These are phyloP conservation scores for Neoseiulus cucumeris DNA, from an alignment of 1,140 invertebrate genomes.

Conservation along the genomic window DNA sequence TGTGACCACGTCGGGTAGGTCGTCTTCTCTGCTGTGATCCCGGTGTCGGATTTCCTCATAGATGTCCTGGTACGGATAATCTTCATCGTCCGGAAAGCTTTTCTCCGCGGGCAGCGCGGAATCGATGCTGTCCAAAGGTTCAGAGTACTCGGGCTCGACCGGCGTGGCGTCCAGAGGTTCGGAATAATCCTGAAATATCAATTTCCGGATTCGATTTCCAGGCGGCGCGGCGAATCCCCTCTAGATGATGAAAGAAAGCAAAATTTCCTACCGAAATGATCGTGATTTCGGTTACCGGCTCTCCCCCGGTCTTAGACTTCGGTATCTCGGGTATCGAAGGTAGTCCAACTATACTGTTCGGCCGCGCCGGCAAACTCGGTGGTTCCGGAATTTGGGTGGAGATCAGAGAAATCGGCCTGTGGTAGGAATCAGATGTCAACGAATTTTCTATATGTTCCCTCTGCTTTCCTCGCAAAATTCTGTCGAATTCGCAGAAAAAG, in stretches of 20 bases:
- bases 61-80: neutral
- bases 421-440: neutral
- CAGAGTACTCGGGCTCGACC: neutral
- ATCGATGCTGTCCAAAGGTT: neutral
- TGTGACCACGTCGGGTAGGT: neutral
- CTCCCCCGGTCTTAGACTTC: no score
- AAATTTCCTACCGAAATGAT: no score
- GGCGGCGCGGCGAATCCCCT: no score
- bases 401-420: neutral
- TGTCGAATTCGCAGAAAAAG: no score
- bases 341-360: neutral
- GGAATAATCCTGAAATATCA: neutral
- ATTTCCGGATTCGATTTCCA: no score
- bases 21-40: neutral
- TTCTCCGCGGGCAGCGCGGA: neutral
- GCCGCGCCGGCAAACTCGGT: neutral
- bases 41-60: constrained; percentile 1
- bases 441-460: no score
- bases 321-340: neutral
- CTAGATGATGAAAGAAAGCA: no score
- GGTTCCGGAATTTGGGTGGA: neutral
- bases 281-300: no score
- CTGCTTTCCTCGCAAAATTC: no score
- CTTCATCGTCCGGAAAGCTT: neutral
- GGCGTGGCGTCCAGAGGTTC: neutral